A percentile compares a stretch with the other conserved stretches of the same genome.
Evolutionary conservation across 1,140 invertebrate species (phyloP).

Genomic region (Campoletis sonorensis): DNA sequence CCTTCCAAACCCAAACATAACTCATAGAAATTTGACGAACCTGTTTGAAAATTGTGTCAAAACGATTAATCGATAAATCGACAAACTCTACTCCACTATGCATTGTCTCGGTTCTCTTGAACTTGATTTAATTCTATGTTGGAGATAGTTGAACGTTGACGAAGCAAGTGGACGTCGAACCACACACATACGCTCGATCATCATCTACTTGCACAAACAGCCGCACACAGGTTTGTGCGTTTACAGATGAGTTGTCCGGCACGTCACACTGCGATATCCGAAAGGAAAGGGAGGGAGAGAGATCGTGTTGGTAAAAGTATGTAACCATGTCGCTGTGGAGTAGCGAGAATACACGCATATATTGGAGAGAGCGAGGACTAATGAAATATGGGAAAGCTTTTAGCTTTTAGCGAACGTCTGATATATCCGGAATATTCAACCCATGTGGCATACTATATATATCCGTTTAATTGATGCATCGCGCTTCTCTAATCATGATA

Average conservation of each 20-base stretch:
- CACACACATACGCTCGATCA: background rate
- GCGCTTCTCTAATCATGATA: constrained; percentile 68
- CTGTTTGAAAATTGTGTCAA: too few relatives aligned
- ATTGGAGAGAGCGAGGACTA: constrained; percentile 63
- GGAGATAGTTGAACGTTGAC: background rate
- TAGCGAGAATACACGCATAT: background rate
- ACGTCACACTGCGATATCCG: constrained; percentile 12
- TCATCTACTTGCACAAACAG: background rate
- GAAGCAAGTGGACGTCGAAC: background rate
- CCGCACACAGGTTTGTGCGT: too few relatives aligned
- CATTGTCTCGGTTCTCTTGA: background rate
- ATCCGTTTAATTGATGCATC: constrained; percentile 70
- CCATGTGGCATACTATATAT: constrained; percentile 53
- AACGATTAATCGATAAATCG: too few relatives aligned
- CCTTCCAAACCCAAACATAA: too few relatives aligned
- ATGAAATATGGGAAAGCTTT: constrained; percentile 75
- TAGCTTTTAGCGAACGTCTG: constrained; percentile 74
- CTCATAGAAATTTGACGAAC: too few relatives aligned
- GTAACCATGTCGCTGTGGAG: background rate
- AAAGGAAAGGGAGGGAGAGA: constrained; percentile 12
- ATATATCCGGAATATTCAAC: constrained; percentile 60
- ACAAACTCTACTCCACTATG: background rate
- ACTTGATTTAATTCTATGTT: constrained; percentile 19
- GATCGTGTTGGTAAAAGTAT: background rate
- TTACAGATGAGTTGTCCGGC: constrained; percentile 27